A percentile compares a stretch with the other conserved stretches of the same genome.
These are phyloP conservation scores for Arrhamphus sclerolepis DNA, from an alignment of 2,797 vertebrate genomes.

Conservation along the genomic window DNA sequence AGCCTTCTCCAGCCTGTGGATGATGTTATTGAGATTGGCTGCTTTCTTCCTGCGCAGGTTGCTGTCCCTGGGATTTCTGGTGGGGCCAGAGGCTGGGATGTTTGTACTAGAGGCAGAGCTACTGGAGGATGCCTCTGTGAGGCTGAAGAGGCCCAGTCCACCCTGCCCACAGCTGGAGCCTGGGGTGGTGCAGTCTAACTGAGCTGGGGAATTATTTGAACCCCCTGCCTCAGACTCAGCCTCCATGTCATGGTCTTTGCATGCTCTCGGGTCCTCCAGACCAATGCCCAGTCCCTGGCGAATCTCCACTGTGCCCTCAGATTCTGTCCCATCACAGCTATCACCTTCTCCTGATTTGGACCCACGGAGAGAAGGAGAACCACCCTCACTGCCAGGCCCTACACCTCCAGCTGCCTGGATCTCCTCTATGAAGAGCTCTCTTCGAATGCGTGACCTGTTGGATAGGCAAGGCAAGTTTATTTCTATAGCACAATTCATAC, in stretches of 20 bases:
- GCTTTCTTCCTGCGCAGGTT: conserved; percentile 98
- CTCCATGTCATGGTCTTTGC: conserved; percentile 87
- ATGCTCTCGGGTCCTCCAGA: conserved; percentile 85
- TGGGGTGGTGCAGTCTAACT: conserved; percentile 87
- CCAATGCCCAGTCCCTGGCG: conserved; percentile 88
- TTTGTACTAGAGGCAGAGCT: conserved; percentile 85
- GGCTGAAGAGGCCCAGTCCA: conserved; percentile 89
- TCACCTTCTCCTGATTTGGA: conserved; percentile 92
- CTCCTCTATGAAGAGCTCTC: conserved; percentile 98
- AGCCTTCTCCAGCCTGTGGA: conserved; percentile 98
- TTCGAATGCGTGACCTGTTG: conserved; percentile 93
- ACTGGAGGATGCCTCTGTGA: conserved; percentile 85
- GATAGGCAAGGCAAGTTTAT: conserved; percentile 3
- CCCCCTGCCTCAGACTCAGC: conserved; percentile 88
- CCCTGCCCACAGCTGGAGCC: conserved; percentile 87
- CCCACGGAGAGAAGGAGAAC: conserved; percentile 90
- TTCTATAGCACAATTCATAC: too few relatives aligned
- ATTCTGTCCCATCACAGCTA: conserved; percentile 96
- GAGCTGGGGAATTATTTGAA: conserved; percentile 81
- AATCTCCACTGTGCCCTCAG: conserved; percentile 86
- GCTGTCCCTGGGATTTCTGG: conserved; percentile 95
- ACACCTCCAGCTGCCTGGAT: conserved; percentile 92
- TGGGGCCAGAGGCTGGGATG: conserved; percentile 76
- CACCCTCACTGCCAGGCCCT: conserved; percentile 88
- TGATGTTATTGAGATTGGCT: conserved; percentile 99